Evolutionary conservation across 2,797 vertebrate species (phyloP), one percentile per base, ranked within the genome.

Genomic region (Tapera naevia): DNA sequence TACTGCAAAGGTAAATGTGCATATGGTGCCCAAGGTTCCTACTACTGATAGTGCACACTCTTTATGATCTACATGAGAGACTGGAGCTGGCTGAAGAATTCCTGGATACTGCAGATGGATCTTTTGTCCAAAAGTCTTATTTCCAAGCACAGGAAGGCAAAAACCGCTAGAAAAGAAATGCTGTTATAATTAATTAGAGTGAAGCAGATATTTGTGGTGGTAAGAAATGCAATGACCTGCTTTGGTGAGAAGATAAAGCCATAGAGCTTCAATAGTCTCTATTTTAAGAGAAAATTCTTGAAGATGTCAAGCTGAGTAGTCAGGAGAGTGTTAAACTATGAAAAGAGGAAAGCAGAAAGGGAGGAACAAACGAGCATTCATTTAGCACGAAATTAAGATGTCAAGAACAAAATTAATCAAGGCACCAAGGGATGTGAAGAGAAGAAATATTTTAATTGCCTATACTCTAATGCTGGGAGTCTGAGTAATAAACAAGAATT

Each of bases 381-480:
- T 92, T 95, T 92, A 95, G 79, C 85, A 91, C 2, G 3, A 97
- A 97, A 97, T 97, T 93, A 97, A 97, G 96, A 97, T 94, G 96
- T 97, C 96, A 96, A 95, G 95, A 97, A 95, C 94, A 95, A 96
- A 96, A 97, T 97, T 97, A 96, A 97, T 97, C 96, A 97, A 97
- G 93, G 84, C 93, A 96, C 93, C 92, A 74, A 95, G 96, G 96
- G 96, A 97, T 75, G 89, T 46, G 92, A 95, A 92, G 94, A 95
- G 92, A 95, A 95, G 87, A 93, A 96, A 95, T 94, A 95, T 95
- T 95, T 97, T 97, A 96, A 97, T 97, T 97, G 96, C 95, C 80
- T 96, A 75, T 95, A 95, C 91, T 96, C 84, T 91, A 87, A 95
- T 95, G 95, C 94, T 91, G 72, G 87, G 79, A 95, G 91, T 65